A percentile compares a stretch with the other conserved stretches of the same genome.
Evolutionary conservation across 2,888 invertebrate species (phyloP).

Genomic region (Meloe dianella): DNA sequence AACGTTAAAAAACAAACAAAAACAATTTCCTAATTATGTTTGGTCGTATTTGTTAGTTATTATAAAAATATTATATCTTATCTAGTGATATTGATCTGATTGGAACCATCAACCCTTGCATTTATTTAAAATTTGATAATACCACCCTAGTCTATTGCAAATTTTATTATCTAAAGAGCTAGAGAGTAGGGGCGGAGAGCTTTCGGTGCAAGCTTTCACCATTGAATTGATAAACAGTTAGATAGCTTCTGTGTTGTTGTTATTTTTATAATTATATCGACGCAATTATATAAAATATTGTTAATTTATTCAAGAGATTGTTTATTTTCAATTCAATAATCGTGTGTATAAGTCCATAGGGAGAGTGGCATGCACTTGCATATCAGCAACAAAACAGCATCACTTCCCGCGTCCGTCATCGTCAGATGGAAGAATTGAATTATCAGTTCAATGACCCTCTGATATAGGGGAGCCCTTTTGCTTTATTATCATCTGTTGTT

Average conservation of each 20-base stretch:
- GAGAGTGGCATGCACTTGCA: constrained; percentile 39
- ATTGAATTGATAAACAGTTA: background rate
- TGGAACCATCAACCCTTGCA: constrained; percentile 6
- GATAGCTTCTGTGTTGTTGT: background rate
- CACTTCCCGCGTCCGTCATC: constrained; percentile 42
- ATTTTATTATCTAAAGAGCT: background rate
- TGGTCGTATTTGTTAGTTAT: too few species aligned
- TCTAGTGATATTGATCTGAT: constrained; percentile 1
- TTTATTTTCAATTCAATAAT: background rate
- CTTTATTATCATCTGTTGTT: constrained; percentile 31
- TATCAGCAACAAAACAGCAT: constrained; percentile 36
- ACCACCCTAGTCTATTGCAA: constrained; percentile 5
- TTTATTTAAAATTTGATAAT: constrained; percentile 7
- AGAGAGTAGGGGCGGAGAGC: background rate
- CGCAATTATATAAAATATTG: background rate
- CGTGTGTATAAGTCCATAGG: background rate
- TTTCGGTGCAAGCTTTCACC: background rate
- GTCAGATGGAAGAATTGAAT: constrained; percentile 51
- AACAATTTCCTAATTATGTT: too few species aligned
- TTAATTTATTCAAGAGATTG: background rate
- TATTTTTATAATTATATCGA: background rate
- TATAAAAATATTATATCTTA: background rate
- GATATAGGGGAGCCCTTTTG: constrained; percentile 39
- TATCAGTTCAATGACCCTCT: constrained; percentile 52
- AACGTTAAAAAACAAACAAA: too few species aligned